These are phyloP conservation scores for Chelonus formosanus DNA, from an alignment of 2,888 invertebrate genomes.

Conservation along the genomic window DNA sequence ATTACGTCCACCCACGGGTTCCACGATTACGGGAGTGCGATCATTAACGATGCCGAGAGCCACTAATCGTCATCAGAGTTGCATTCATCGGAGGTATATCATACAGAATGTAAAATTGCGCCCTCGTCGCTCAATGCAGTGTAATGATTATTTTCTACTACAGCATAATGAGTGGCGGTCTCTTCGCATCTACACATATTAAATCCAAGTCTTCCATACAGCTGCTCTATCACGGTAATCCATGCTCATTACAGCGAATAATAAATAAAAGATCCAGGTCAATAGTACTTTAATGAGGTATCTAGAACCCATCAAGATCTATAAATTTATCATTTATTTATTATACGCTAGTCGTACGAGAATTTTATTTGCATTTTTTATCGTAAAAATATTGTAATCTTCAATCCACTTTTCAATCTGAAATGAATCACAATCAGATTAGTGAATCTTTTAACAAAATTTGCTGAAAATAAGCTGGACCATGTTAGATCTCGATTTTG, in stretches of 20 bases:
- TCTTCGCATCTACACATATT: conserved; percentile 9
- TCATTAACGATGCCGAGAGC: conserved; percentile 52
- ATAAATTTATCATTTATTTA: conserved; percentile 18
- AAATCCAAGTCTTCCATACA: conserved; percentile 1
- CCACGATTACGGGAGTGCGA: conserved; percentile 16
- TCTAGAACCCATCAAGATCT: conserved; percentile 50
- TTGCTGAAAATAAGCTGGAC: too few relatives aligned
- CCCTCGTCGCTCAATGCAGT: conserved; percentile 52
- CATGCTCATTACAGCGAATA: conserved; percentile 36
- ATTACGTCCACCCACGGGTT: conserved; percentile 28
- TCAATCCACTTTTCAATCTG: too few relatives aligned
- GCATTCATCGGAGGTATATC: conserved; percentile 51
- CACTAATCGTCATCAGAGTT: conserved; percentile 59
- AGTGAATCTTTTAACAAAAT: too few relatives aligned
- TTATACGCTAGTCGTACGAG: too few relatives aligned
- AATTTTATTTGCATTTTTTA: too few relatives aligned
- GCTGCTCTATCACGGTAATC: conserved; percentile 34
- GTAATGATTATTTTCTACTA: conserved; percentile 59
- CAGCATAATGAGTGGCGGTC: conserved; percentile 50
- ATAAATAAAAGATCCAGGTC: conserved; percentile 60
- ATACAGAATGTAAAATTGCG: conserved; percentile 55
- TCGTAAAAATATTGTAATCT: too few relatives aligned
- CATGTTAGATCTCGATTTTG: too few relatives aligned
- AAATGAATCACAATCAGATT: too few relatives aligned
- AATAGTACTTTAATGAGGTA: conserved; percentile 57